A percentile compares a stretch with the other conserved stretches of the same genome.
phyloP scores from a whole-genome alignment of 2,113 vertebrate genomes.

The Chaenogobius annularis region DNA sequence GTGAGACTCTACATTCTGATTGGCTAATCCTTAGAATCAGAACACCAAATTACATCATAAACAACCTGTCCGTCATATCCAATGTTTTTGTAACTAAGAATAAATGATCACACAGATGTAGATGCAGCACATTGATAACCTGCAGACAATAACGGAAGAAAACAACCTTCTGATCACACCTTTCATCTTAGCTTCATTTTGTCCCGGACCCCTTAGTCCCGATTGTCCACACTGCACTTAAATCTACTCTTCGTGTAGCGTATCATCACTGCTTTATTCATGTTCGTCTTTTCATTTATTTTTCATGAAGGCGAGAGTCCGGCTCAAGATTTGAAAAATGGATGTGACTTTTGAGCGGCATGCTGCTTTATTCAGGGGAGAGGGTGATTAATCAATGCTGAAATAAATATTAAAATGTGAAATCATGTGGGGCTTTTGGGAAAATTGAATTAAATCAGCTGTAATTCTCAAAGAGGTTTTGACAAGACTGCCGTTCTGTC shows the following conservation, averaged over 20 bases:
- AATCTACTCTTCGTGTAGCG: background rate
- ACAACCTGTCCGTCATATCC: too few relatives aligned
- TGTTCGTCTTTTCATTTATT: background rate
- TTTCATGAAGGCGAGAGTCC: background rate
- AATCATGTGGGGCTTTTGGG: background rate
- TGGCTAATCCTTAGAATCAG: too few relatives aligned
- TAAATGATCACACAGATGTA: too few relatives aligned
- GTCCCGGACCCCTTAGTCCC: too few relatives aligned
- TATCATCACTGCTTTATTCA: background rate
- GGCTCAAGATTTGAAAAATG: background rate
- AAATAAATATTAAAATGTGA: background rate
- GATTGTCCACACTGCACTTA: too few relatives aligned
- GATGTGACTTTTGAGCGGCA: background rate
- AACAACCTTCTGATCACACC: too few relatives aligned
- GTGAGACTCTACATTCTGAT: too few relatives aligned
- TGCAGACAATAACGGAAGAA: too few relatives aligned
- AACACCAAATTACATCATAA: too few relatives aligned
- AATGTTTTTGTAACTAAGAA: too few relatives aligned
- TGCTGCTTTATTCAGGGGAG: background rate
- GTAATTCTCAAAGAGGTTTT: background rate
- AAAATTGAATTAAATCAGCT: background rate
- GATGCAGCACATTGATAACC: too few relatives aligned
- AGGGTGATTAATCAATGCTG: background rate
- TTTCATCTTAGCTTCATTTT: too few relatives aligned
- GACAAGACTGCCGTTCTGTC: background rate